Percentiles rank a stretch among this genome's conserved stretches.
Conservation (phyloP, 2,113 vertebrate genomes). For the Corvus cornix region DNA sequence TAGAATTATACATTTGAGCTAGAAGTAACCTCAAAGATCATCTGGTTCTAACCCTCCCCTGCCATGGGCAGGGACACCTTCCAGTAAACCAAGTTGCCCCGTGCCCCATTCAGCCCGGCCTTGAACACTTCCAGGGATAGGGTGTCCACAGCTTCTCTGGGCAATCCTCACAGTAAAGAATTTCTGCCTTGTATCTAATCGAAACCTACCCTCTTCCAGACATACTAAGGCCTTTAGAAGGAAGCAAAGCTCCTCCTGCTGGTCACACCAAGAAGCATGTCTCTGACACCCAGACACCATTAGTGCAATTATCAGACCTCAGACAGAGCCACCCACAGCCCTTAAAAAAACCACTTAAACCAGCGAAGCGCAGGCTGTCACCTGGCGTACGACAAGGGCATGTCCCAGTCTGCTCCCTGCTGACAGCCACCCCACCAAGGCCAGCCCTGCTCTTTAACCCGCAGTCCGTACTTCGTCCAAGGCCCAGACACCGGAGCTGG, state of each 20-base stretch:
- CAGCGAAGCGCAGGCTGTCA: not conserved
- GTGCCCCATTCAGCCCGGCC: not conserved
- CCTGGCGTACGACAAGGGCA: accelerated
- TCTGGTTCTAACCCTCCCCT: not conserved
- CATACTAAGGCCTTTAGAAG: accelerated
- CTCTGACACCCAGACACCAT: not conserved
- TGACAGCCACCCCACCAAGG: not conserved
- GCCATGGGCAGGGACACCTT: not conserved
- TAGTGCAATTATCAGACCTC: accelerated
- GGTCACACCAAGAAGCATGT: not conserved
- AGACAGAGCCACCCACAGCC: too few species aligned
- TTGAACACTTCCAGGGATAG: not conserved
- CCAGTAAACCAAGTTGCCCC: not conserved
- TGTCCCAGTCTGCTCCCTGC: accelerated
- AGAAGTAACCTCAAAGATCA: not conserved
- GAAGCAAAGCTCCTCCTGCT: constrained; percentile 19
- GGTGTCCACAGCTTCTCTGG: not conserved
- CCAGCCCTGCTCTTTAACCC: not conserved
- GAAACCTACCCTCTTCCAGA: not conserved
- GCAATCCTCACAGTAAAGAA: not conserved
- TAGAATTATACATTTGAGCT: not conserved
- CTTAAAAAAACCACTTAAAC: too few species aligned
- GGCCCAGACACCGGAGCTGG: accelerated
- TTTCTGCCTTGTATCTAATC: not conserved
- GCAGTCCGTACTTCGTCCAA: accelerated